Conservation (phyloP, 2,888 invertebrate genomes). For the Pollenia labialis region DNA sequence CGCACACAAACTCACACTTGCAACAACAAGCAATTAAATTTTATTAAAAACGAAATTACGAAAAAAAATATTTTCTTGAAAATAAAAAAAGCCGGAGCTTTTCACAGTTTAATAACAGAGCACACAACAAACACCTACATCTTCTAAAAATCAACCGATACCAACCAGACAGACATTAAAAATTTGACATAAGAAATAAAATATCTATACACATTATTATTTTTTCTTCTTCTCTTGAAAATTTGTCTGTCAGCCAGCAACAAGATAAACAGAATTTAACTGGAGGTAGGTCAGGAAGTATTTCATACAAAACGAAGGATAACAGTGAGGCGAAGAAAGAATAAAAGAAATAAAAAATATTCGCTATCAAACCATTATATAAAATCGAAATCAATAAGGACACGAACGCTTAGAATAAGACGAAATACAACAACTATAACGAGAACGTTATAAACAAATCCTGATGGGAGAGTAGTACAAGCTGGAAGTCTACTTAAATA, state of each 20-base stretch:
- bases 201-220: not conserved
- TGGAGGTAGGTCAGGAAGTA: constrained; percentile 77
- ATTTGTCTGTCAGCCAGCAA: constrained; percentile 53
- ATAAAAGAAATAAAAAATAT: constrained; percentile 2
- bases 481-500: constrained; percentile 5
- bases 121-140: not conserved
- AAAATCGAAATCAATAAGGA: constrained; percentile 36
- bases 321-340: constrained; percentile 29
- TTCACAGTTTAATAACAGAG: not conserved
- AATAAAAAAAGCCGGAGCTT: constrained; percentile 25
- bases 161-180: constrained; percentile 5
- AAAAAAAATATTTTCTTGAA: constrained; percentile 33
- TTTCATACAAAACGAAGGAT: constrained; percentile 48
- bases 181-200: not conserved
- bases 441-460: not conserved
- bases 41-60: constrained; percentile 1
- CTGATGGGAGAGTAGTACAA: not conserved
- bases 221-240: constrained; percentile 12
- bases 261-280: constrained; percentile 68
- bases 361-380: not conserved
- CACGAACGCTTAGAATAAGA: constrained; percentile 37
- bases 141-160: not conserved
- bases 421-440: constrained; percentile 3
- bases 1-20: not conserved
- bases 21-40: not conserved